Conservation (phyloP, 1,140 invertebrate genomes). For the Drosophila mojavensis region DNA sequence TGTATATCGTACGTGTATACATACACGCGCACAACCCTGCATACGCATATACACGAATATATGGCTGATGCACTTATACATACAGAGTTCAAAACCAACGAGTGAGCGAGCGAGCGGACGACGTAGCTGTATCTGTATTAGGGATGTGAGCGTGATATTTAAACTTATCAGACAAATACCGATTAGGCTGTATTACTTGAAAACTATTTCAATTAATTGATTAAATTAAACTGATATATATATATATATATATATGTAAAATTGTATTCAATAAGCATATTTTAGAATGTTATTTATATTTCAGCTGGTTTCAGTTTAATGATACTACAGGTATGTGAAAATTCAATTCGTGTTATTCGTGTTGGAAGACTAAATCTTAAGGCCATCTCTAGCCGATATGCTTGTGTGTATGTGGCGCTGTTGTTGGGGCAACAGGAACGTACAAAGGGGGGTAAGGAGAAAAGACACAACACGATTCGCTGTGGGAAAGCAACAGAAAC, state of each 20-base stretch:
- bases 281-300: not conserved
- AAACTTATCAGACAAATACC: constrained; percentile 7
- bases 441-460: constrained; percentile 18
- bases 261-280: not conserved
- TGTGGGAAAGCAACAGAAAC: constrained; percentile 78
- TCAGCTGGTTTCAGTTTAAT: not conserved
- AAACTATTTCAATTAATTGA: not conserved
- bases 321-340: not conserved
- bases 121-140: constrained; percentile 59
- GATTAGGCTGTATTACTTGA: constrained; percentile 1
- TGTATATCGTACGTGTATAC: constrained; percentile 68
- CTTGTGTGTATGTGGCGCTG: constrained; percentile 66
- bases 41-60: constrained; percentile 42
- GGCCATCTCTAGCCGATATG: constrained; percentile 43
- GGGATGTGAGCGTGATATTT: constrained; percentile 36
- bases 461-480: constrained; percentile 72
- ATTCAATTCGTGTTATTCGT: constrained; percentile 11
- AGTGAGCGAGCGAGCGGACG: constrained; percentile 66
- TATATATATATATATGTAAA: not conserved
- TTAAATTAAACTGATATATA: not conserved
- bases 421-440: constrained; percentile 49
- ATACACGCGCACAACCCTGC: constrained; percentile 57
- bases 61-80: constrained; percentile 56
- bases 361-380: constrained; percentile 20
- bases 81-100: constrained; percentile 60